Base-by-base conservation (phyloP, 2,888 invertebrate genomes). In the Pediacus dermestoides region DNA sequence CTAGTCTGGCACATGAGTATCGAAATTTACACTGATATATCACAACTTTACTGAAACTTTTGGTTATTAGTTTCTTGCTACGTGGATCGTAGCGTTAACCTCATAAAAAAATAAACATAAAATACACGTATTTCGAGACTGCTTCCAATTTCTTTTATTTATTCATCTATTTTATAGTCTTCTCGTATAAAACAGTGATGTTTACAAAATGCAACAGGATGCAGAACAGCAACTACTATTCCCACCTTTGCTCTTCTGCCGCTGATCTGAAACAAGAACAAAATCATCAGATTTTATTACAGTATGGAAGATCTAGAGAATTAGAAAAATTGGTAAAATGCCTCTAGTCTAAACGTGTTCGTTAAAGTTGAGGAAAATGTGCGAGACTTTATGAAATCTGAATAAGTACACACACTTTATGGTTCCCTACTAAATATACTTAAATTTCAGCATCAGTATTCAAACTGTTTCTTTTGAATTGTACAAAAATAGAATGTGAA, bases 161-260 rank as follows among this genome's bases (percentile, higher is more conserved):
- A 37, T 34, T 40, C 32, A 44, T 34, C 46, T 44, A 18, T 44
- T 45, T 50, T 42, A 48, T 46, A 44, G 44, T 43, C 46, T 37
- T 42, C 42, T 44, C 34, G 39, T 37, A 47, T 48, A 50, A 47
- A 49, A 53, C 46, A 39, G 45, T 32, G 30, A 38, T 18, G 44
- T 52, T 87, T 91, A 91, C 84, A 91, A 83, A 81, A 91, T 90
- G 80, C 88, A 86, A 78, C 91, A 91, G 57, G 89, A 85, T 62
- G 89, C 82, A 63, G 89, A 88, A 80, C 91, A 92, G 81, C 91
- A 91, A 82, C 88, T 88, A 78, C 88, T 90, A 63, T 89, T 88
- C 57, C 90, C 89, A 55, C 89, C 89, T 85, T 92, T 92, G 77
- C 90, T 90, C 75, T 91, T 91, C 76, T 90, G 90, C 76, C 90